Evolutionary conservation across 2,113 vertebrate species (phyloP), one percentile per base, ranked within the genome.

Genomic region (Chionomys nivalis): DNA sequence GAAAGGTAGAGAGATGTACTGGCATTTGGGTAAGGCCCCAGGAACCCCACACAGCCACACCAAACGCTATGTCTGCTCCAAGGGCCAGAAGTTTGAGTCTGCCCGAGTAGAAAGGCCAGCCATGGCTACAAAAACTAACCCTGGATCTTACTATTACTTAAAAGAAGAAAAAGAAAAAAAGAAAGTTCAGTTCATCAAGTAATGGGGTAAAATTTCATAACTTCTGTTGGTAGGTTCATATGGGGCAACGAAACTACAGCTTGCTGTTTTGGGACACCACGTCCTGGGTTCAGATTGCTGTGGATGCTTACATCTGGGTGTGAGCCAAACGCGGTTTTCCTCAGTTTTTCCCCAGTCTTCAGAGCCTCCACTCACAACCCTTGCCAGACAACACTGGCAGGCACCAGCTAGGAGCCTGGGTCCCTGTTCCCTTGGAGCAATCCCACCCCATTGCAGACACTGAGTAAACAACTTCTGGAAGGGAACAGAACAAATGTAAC

Each of bases 61-160:
- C 98, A 99, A 99, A 97, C 99, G 99, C 70, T 99, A 99, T 1
- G 96, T 99, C 63, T 98, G 98, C 89, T 99, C 99, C 97, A 99
- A 99, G 99, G 99, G 99, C 98, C 98, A 99, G 97, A 99, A 99
- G 98, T 99, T 99, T 36, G 99, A 94, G 33, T 14, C 14, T 70
- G 66, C 14, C 66, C 36, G 66, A 36, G 33, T 33, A 70, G 33
- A 70, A 98, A 99, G 96, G 97, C 99, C 98, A 99, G 99, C 97
- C 94, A 99, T 58, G 99, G 98, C 81, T 99, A 99, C 98, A 99
- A 99, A 98, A 99, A 99, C 98, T 99, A 99, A 97, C 39, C 4
- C 13, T 33, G 94, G 68, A 81, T 11, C 44, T 66, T 75, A 13
- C 26, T 94, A 36, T 88, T 95, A 97, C 91, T 99, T 68, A 63